Evolutionary conservation across 2,797 vertebrate genomes (phyloP).

Genomic region (Sitta carolinensis): DNA sequence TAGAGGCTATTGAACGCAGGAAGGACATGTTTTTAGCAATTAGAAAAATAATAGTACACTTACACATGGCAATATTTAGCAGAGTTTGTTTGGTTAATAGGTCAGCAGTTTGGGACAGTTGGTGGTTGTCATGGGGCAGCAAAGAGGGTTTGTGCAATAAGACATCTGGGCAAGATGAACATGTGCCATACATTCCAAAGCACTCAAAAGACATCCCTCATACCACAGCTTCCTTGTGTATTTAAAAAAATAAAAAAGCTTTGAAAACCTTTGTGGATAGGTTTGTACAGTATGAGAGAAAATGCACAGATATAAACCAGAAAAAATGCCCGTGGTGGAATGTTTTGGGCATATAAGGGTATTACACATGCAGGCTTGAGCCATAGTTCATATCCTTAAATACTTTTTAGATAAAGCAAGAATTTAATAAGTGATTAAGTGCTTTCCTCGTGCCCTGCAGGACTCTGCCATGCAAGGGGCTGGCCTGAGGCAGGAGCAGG

Average conservation of each 20-base stretch:
- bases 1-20: conserved; percentile 45
- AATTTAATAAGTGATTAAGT: background rate
- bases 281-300: background rate
- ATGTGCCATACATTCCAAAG: background rate
- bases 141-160: background rate
- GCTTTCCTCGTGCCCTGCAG: background rate
- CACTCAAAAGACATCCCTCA: background rate
- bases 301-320: background rate
- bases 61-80: conserved; percentile 72
- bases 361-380: background rate
- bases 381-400: background rate
- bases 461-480: background rate
- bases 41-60: conserved; percentile 61
- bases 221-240: background rate
- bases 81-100: conserved; percentile 62
- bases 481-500: background rate
- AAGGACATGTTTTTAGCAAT: conserved; percentile 69
- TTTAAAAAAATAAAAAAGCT: background rate
- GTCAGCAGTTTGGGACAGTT: conserved; percentile 40
- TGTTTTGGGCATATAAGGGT: background rate
- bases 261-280: background rate
- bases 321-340: background rate
- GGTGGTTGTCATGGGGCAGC: conserved; percentile 17
- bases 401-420: background rate
- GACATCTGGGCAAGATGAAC: background rate